A percentile compares a stretch with the other conserved stretches of the same genome.
phyloP scores from a whole-genome alignment of 2,888 invertebrate species.

The Caenorhabditis sp. region DNA sequence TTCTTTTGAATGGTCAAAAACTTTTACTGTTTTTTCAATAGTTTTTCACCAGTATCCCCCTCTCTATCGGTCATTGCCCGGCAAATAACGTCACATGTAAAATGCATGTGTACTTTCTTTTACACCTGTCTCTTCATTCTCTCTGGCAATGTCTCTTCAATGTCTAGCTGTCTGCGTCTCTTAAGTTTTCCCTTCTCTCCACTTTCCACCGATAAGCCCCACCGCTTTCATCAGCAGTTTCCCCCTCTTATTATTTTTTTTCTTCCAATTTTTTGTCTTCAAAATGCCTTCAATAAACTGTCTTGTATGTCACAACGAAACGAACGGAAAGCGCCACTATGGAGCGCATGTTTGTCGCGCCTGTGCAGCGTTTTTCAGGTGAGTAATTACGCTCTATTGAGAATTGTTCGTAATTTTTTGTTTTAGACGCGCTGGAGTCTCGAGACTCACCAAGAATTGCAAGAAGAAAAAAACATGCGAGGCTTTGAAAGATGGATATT shows the following conservation, averaged over 20 bases:
- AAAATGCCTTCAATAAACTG: not conserved
- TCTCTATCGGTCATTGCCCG: too few species aligned
- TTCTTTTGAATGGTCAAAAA: too few species aligned
- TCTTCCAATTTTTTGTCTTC: not conserved
- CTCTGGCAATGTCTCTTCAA: too few species aligned
- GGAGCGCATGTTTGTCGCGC: slow-evolving; percentile 2
- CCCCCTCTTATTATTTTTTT: not conserved
- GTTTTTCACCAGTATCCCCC: too few species aligned
- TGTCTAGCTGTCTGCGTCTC: too few species aligned
- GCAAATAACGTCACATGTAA: too few species aligned
- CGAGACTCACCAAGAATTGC: not conserved
- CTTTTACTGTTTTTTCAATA: too few species aligned
- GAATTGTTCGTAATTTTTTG: not conserved
- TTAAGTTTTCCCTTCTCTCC: too few species aligned
- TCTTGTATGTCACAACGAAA: not conserved
- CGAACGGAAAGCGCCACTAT: slow-evolving; percentile 9
- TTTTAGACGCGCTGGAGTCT: not conserved
- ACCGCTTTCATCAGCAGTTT: not conserved
- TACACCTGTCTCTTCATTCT: too few species aligned
- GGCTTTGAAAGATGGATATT: slow-evolving; percentile 50
- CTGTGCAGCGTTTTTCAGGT: slow-evolving; percentile 21
- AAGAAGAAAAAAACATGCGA: slow-evolving; percentile 16
- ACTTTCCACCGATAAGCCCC: not conserved
- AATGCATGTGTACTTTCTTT: too few species aligned
- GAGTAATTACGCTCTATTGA: not conserved